Evolutionary conservation across 2,113 vertebrate species (phyloP).

Genomic region (Paraplagusia blochii): DNA sequence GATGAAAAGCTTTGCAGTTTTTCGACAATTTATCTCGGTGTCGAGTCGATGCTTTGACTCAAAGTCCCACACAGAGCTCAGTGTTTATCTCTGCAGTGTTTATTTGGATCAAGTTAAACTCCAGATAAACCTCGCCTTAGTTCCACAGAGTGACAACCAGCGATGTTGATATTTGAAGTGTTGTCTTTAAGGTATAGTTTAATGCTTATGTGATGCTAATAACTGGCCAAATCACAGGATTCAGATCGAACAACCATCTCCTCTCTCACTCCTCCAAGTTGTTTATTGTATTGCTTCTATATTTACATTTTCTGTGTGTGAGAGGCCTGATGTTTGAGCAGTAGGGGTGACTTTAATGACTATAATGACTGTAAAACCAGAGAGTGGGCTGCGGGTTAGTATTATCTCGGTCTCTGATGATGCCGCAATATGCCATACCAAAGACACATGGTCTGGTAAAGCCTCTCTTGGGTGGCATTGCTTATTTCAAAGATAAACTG

Average conservation of each 20-base stretch:
- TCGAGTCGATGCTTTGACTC: constrained; percentile 7
- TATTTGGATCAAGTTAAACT: constrained; percentile 13
- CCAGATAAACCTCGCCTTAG: not conserved
- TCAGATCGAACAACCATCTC: not conserved
- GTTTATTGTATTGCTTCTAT: constrained; percentile 21
- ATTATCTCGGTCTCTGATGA: constrained; percentile 50
- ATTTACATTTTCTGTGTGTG: constrained; percentile 29
- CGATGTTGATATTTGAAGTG: constrained; percentile 1
- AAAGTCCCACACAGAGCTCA: constrained; percentile 5
- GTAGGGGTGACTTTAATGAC: constrained; percentile 48
- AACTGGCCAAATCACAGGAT: not conserved
- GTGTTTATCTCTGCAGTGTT: constrained; percentile 18
- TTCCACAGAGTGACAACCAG: constrained; percentile 14
- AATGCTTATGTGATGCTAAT: not conserved
- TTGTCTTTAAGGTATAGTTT: too few species aligned
- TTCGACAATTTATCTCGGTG: not conserved
- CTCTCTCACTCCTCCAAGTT: not conserved
- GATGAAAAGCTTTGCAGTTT: not conserved
- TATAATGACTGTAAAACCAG: constrained; percentile 56
- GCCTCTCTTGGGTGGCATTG: constrained; percentile 59
- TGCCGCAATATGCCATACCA: constrained; percentile 27
- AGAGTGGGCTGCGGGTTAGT: constrained; percentile 44
- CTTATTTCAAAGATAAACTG: constrained; percentile 36
- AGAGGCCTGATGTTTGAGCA: constrained; percentile 31
- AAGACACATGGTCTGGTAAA: constrained; percentile 29